These are phyloP conservation scores for Boulengeromyrus knoepffleri DNA, from an alignment of 2,113 vertebrate species.

Conservation along the genomic window DNA sequence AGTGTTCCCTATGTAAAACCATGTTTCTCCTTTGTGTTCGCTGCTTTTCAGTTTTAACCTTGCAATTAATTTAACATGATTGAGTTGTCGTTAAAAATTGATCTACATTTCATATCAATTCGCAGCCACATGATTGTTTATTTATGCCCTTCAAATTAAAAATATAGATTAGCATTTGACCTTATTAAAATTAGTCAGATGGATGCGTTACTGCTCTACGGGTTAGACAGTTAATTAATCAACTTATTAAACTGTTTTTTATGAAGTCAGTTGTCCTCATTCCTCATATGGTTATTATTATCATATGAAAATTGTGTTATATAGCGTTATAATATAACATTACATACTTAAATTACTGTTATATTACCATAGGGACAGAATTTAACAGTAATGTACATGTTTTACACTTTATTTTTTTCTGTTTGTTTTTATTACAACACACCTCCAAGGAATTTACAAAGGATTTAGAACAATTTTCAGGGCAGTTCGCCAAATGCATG, in stretches of 20 bases:
- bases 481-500: background rate
- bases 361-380: background rate
- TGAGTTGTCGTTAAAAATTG: background rate
- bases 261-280: background rate
- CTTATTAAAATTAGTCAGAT: background rate
- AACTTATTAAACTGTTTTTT: background rate
- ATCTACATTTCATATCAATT: background rate
- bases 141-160: constrained; percentile 1
- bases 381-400: background rate
- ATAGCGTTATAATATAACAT: background rate
- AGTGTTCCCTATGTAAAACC: background rate
- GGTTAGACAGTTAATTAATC: background rate
- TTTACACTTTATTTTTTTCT: background rate
- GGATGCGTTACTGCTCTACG: background rate
- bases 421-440: background rate
- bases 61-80: background rate
- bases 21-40: background rate
- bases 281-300: background rate
- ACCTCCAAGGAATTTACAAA: constrained; percentile 4
- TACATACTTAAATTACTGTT: background rate
- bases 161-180: background rate
- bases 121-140: background rate
- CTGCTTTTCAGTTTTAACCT: background rate
- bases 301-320: background rate
- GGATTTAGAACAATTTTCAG: background rate